Base-by-base conservation (phyloP, 1,140 invertebrate species). In the Heliothis subflexa region DNA sequence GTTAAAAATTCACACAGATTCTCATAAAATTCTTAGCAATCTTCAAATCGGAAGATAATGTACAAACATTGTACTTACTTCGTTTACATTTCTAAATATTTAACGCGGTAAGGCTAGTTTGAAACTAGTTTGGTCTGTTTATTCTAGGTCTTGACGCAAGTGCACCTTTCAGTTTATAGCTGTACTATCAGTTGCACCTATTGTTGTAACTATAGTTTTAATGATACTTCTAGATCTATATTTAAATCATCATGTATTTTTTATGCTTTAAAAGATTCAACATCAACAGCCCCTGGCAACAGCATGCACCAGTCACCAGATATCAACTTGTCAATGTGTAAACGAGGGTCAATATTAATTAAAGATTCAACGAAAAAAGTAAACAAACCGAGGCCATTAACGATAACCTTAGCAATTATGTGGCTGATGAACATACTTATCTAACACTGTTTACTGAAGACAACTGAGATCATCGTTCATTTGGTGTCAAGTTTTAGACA, bases 391-490 rank as follows among this genome's bases (percentile, higher is more conserved):
- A 74, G 72, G 72, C 21, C 72, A 61, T 40, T 61, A 61, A 18
- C 33, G 72, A 61, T 74, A 74, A 61, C 72, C 72, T 61, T 49
- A 49, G 55, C 40, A 74, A 66, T 66, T 47, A 74, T 61, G 45
- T 61, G 45, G 21, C 14, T 59, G 52, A 59, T 14, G 57, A 62
- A n/a, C 49, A 28, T 16, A 47, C 16, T 55, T 74, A 61, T 74
- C 72, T 74, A 61, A 74, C 40, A 49, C 12, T 74, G 40, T 74
- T 47, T 61, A 45, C 40, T 49, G 21, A 47, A 16, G 16, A 55
- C 7, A 11, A 49, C 55, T 74, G 72, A 74, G 72, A 74, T 74
- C 72, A 74, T 74, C 72, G 72, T n/a, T 74, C 14, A 61, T 74
- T 74, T 74, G 16, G 54, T 73, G 72, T 61, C 72, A 66, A 62